A percentile compares a stretch with the other conserved stretches of the same genome.
These are phyloP conservation scores for Drosophila colorata DNA, from an alignment of 2,888 invertebrate species.

Conservation along the genomic window DNA sequence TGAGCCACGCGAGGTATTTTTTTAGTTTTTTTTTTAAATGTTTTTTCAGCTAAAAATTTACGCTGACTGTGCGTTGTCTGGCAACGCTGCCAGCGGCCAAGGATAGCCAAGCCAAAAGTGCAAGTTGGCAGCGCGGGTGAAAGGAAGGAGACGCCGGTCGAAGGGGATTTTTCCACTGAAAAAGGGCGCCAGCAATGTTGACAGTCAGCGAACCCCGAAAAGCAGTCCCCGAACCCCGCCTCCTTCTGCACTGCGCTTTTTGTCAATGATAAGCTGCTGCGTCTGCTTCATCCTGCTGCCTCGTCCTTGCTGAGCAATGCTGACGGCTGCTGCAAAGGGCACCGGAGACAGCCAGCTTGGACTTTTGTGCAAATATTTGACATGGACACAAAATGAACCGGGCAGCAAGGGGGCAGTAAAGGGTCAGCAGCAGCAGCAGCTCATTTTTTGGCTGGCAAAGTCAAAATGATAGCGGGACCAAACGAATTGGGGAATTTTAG, in stretches of 20 bases:
- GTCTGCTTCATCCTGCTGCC: conserved; percentile 6
- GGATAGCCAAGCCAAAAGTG: conserved; percentile 45
- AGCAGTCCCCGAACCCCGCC: conserved; percentile 11
- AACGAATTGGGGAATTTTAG: conserved; percentile 16
- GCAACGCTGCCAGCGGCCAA: conserved; percentile 58
- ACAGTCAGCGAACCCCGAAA: conserved; percentile 61
- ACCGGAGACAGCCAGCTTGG: conserved; percentile 39
- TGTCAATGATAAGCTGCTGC: conserved; percentile 56
- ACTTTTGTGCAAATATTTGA: conserved; percentile 78
- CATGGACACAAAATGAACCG: conserved; percentile 49
- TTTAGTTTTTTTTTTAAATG: conserved; percentile 16
- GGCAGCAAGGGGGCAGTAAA: not conserved
- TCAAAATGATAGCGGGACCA: conserved; percentile 40
- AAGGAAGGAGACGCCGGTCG: not conserved
- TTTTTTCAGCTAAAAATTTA: conserved; percentile 18
- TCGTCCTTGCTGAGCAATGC: conserved; percentile 28
- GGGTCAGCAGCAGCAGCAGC: conserved; percentile 28
- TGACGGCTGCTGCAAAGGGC: conserved; percentile 14
- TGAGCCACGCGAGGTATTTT: conserved; percentile 45
- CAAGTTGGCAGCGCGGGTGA: conserved; percentile 42
- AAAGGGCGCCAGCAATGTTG: conserved; percentile 57
- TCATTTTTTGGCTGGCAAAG: conserved; percentile 65
- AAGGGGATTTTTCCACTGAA: not conserved
- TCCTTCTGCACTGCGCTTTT: conserved; percentile 50
- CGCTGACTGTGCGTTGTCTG: conserved; percentile 78